Base-by-base conservation (phyloP, 2,888 invertebrate species). In the Amphipyra tragopoginis region DNA sequence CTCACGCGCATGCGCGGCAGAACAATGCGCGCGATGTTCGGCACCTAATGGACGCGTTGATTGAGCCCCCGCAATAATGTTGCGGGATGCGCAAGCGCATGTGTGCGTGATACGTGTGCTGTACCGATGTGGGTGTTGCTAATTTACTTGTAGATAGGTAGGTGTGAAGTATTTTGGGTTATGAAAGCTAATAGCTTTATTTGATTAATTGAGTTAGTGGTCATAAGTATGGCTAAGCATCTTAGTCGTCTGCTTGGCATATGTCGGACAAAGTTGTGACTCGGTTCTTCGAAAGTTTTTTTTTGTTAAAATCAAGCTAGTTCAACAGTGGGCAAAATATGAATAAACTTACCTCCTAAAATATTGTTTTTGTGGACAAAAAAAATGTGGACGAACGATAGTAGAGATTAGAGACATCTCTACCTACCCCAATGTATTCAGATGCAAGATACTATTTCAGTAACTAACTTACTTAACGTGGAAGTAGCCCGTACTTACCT, bases 1-100 rank as follows among this genome's bases (percentile, higher is more conserved):
- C 90, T 91, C 90, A 91, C 82, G 81, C 74, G 79, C 82, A 85
- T 86, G 85, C 75, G 54, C 73, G 70, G 71, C 85, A 86, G 90
- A 90, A 92, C 91, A 92, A 92, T 92, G 88, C 84, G 82, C 78
- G 83, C 81, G 84, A 87, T 87, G 86, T 85, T 90, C 86, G 86
- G 86, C 90, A 91, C 90, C 90, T 90, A 90, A 91, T 89, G 86
- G 85, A 80, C 78, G 83, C 82, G 85, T 80, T 87, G 89, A 88
- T 88, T 87, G 88, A 86, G 85, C 83, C 78, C 65, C 78, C 71
- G 83, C 86, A 84, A 86, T 88, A 87, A 82, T 87, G 87, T 85
- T 86, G 85, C 80, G 76, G 67, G 74, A 68, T 74, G 76, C 60
- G 71, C 59, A 14, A 36, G 65, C 72, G 72, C 73, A 64, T 51